These are phyloP conservation scores for Ambastaia sidthimunki DNA, from an alignment of 2,797 vertebrate species.

Conservation along the genomic window DNA sequence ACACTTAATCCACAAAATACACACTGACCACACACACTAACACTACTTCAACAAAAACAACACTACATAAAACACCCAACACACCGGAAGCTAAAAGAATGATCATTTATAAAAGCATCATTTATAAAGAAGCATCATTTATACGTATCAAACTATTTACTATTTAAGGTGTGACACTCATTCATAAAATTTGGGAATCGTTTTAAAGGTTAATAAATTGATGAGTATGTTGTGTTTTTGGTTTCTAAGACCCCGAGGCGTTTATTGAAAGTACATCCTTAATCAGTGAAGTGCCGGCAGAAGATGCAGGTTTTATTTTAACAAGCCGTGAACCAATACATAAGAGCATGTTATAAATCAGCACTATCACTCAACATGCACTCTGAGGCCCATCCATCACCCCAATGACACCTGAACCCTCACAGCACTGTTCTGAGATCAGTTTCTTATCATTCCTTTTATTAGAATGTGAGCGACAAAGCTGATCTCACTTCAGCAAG, in stretches of 20 bases:
- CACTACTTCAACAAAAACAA: neutral
- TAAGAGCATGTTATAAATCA: slow-evolving; percentile 71
- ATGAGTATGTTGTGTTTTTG: slow-evolving; percentile 28
- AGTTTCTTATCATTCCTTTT: slow-evolving; percentile 26
- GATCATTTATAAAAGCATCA: neutral
- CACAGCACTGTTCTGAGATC: slow-evolving; percentile 37
- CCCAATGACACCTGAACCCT: slow-evolving; percentile 32
- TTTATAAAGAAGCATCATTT: neutral
- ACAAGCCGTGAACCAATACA: slow-evolving; percentile 69
- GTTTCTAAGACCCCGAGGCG: slow-evolving; percentile 39
- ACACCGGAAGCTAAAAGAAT: neutral
- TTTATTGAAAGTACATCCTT: slow-evolving; percentile 66
- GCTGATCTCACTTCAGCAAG: slow-evolving; percentile 18
- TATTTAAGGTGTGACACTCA: neutral
- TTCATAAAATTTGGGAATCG: slow-evolving; percentile 11
- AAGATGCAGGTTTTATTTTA: slow-evolving; percentile 65
- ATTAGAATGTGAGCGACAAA: slow-evolving; percentile 19
- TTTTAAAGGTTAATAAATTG: slow-evolving; percentile 21
- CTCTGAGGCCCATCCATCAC: slow-evolving; percentile 60
- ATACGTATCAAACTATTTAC: neutral
- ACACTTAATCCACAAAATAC: neutral
- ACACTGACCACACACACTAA: too few species aligned
- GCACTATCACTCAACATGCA: slow-evolving; percentile 66
- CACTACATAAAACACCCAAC: neutral
- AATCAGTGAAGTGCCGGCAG: slow-evolving; percentile 73